Evolutionary conservation across 2,113 vertebrate genomes (phyloP), one percentile per base, ranked within the genome.

Genomic region (Penelope pileata): DNA sequence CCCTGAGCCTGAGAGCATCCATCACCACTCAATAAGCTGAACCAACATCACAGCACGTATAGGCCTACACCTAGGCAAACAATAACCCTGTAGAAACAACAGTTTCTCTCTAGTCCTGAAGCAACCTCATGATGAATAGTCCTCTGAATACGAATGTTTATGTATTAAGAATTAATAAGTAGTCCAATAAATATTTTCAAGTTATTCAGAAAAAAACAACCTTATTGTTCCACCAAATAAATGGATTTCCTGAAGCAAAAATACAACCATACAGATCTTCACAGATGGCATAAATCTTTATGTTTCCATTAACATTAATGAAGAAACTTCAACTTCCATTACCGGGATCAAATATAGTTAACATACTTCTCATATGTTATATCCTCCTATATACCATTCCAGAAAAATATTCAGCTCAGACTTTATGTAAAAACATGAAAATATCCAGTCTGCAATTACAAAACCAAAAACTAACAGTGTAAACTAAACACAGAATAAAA

Each of bases 221-320:
- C 26, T 13, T 74, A 38, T 56, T 63, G 36, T 86, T 67, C 9
- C 36, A 72, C 69, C 36, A 82, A 92, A 91, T 12, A 93, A 87
- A 92, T 86, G n/a, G 60, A 63, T 90, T 93, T 94, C 72, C 38
- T 30, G 74, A 88, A 78, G 59, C 54, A 83, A 76, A 90, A 72
- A 48, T 83, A 81, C 8, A 83, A 73, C 56, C 74, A 75, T 94
- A 76, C 0, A 1, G 64, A 83, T 93, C 67, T 92, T 73, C 54
- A 70, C 60, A 83, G 34, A 32, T 81, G 42, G 30, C 48, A 63
- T 29, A 93, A 95, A 88, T 83, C 56, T 68, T 68, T 86, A 90
- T 1, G 6, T 48, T 86, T 63, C 64, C 72, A 93, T 85, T 95
- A 87, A 77, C 23, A 83, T 86, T 83, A 94, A 91, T 68, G 7